Conservation (phyloP, 2,113 vertebrate species). For the Charadrius vociferus region DNA sequence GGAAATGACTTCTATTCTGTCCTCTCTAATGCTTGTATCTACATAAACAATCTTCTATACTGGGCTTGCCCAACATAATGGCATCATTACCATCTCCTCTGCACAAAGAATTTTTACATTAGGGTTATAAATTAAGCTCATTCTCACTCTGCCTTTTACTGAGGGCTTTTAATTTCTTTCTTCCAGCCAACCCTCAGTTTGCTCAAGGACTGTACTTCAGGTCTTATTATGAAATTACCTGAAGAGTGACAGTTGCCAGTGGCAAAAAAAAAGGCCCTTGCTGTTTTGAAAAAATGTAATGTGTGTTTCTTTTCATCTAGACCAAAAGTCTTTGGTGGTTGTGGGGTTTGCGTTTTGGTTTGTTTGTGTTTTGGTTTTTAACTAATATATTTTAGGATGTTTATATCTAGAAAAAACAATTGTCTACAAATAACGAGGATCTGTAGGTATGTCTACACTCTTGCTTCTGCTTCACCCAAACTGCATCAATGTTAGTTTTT, state of each 20-base stretch:
- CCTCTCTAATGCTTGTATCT: not conserved
- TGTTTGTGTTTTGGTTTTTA: not conserved
- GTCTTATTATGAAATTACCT: not conserved
- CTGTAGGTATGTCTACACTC: not conserved
- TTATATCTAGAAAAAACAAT: not conserved
- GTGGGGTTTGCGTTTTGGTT: not conserved
- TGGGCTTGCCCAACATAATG: not conserved
- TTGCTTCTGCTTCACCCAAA: not conserved
- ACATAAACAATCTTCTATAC: not conserved
- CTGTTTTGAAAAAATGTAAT: not conserved
- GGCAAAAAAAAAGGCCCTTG: not conserved
- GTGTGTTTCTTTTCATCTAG: not conserved
- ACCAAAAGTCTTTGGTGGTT: not conserved
- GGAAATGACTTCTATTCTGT: not conserved
- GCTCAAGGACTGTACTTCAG: not conserved
- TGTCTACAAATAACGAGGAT: not conserved
- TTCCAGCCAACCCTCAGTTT: not conserved
- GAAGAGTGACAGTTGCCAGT: not conserved
- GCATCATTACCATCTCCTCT: constrained; percentile 12
- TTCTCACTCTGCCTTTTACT: not conserved
- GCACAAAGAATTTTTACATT: constrained; percentile 6
- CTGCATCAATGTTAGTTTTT: not conserved
- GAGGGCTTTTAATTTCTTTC: constrained; percentile 2
- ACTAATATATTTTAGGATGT: not conserved
- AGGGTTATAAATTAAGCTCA: constrained; percentile 37